Base-by-base conservation (phyloP, 1,140 invertebrate genomes). In the Saccostrea glomerata region DNA sequence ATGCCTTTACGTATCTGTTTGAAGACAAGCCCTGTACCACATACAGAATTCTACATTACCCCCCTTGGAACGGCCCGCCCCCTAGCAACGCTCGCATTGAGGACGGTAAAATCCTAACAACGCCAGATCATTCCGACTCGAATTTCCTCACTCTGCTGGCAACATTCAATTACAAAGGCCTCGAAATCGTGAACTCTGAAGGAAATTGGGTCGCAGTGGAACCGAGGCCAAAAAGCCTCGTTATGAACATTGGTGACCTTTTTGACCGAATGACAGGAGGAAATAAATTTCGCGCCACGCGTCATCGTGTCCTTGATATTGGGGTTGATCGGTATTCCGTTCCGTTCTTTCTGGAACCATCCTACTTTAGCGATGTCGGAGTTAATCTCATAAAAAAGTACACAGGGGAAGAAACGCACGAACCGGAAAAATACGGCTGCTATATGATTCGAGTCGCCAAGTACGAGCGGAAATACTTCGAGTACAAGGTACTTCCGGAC, bases 161-260 rank as follows among this genome's bases (percentile, higher is more conserved):
- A n/a, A 90, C 91, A 2, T 93, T 93, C 70, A 15, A 90, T 23
- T 93, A 91, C 84, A 82, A 87, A 73, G 92, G 92, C 30, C 87
- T 93, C 17, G 89, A 93, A 73, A 89, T 93, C 1, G 86, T 77
- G 77, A 87, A 88, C 40, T 84, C 83, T 0, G 87, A 89, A 54
- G 91, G 89, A 47, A 58, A 89, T 54, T 93, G 92, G 92, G 58
- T 86, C 40, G 89, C 89, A 47, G 91, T 93, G 13, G 84, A 87
- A 13, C 85, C 89, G 12, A 86, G 92, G 17, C 92, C 92, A 5
- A 89, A 88, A 83, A 92, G 91, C 83, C 91, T 93, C 15, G 90
- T 93, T 60, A 92, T 93, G 92, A 93, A 93, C 82, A 92, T 93
- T 25, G 92, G 92, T 0, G 92, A 91, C 70, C 91, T 91, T 36